Conservation (phyloP, 2,888 invertebrate genomes). For the Aquatica leii region DNA sequence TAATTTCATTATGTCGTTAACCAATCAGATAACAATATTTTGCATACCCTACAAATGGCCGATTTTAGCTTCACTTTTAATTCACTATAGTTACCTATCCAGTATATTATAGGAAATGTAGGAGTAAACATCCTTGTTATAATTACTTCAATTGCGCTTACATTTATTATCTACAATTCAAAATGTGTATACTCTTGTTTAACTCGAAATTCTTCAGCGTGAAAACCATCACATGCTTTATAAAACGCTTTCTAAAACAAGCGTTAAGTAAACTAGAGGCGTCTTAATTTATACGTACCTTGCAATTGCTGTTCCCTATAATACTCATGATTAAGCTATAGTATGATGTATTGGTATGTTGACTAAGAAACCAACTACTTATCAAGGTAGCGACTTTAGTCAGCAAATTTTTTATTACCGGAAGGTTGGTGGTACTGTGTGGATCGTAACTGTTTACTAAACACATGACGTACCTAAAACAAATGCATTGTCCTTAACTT, state of each 20-base stretch:
- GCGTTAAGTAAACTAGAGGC: too few species aligned
- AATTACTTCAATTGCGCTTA: too few species aligned
- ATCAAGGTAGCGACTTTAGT: constrained; percentile 78
- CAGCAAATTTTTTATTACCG: constrained; percentile 75
- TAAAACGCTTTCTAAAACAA: constrained; percentile 70
- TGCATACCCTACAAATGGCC: too few species aligned
- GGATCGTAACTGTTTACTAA: constrained; percentile 74
- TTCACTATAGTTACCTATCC: too few species aligned
- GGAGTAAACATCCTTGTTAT: too few species aligned
- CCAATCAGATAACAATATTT: too few species aligned
- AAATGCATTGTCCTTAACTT: too few species aligned
- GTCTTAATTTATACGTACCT: too few species aligned
- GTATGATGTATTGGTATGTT: constrained; percentile 76
- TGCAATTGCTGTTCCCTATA: constrained; percentile 74
- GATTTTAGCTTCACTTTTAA: too few species aligned
- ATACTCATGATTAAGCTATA: constrained; percentile 81
- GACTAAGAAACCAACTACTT: constrained; percentile 80
- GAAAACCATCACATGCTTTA: constrained; percentile 79
- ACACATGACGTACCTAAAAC: constrained; percentile 73
- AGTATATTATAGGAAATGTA: too few species aligned
- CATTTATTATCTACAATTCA: constrained; percentile 78
- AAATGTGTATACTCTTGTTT: constrained; percentile 85
- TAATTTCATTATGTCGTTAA: too few species aligned
- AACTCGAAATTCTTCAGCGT: constrained; percentile 81
- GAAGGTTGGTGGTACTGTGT: constrained; percentile 65